Base-by-base conservation (phyloP, 2,113 vertebrate genomes). In the Pterocles burchelli region DNA sequence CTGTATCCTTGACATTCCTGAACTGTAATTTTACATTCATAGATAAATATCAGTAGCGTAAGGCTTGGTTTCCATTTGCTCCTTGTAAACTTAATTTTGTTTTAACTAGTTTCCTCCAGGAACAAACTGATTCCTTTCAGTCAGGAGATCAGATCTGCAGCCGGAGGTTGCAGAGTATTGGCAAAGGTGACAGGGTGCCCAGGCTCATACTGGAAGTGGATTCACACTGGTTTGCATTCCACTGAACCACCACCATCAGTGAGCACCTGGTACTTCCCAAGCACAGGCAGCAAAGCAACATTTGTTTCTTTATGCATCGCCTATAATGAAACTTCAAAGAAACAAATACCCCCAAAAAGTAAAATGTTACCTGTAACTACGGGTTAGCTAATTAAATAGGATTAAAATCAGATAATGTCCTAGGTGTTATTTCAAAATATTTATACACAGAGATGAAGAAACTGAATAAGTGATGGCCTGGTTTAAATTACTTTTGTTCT, bases 141-240 rank as follows among this genome's bases (percentile, higher is more conserved):
- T 31, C 65, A 63, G 59, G 41, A 34, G 28, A 68, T 71, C 41
- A 74, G 46, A n/a, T 34, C 51, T 74, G 66, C 76, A 96, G 52
- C 38, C 45, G 13, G 28, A 71, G 61, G 11, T 33, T 78, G 55
- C 5, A 34, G 25, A 70, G 16, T 8, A 45, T 0, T 20, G 55
- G 33, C 55, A 84, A 76, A 61, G 24, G 68, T 4, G 9, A 84
- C 2, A 13, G 2, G 24, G 31, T 65, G 59, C 49, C 41, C 26
- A 68, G 29, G 41, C 55, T 77, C 11, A 36, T 28, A 45, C 51
- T 41, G 5, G 8, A 41, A 17, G 26, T 3, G 2, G 38, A 66
- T 49, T 67, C 7, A 11, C 0, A 1, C 63, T 63, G 43, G 2
- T 41, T 51, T 26, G 11, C 0, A 0, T n/a, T 84, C 33, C 33